Evolutionary conservation across 23 tunicate species (phyloP).

Genomic region (Ascidia mentula): DNA sequence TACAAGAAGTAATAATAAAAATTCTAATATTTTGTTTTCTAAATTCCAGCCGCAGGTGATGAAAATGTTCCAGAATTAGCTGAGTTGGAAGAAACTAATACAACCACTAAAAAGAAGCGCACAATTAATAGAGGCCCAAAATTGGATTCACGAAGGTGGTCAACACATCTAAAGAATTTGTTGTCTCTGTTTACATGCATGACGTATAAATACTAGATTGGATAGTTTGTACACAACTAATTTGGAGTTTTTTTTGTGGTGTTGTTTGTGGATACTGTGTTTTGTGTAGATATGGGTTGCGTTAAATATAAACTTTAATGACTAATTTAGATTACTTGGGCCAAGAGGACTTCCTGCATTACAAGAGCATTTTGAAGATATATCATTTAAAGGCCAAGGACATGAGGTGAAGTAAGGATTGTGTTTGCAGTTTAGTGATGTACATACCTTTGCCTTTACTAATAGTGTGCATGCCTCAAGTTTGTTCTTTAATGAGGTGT

Average conservation of each 20-base stretch:
- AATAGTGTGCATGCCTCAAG: no score
- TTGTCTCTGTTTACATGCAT: no score
- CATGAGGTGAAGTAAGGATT: no score
- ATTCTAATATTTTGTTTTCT: background rate
- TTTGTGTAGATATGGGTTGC: no score
- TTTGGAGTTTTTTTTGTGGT: background rate
- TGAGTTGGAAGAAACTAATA: constrained; percentile 66
- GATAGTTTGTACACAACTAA: background rate
- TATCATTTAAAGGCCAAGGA: constrained; percentile 74
- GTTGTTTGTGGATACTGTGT: no score
- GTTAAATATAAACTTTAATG: background rate
- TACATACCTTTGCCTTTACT: no score
- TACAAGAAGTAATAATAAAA: no score
- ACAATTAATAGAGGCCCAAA: constrained; percentile 79
- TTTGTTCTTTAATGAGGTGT: no score
- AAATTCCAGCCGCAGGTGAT: background rate
- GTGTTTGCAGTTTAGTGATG: no score
- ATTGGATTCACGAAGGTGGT: constrained; percentile 65
- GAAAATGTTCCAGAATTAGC: constrained; percentile 38
- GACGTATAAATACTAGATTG: background rate
- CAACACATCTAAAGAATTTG: no score
- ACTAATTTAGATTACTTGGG: constrained; percentile 52
- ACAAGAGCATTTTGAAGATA: constrained; percentile 40
- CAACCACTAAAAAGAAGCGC: constrained; percentile 54
- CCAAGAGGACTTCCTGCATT: constrained; percentile 74